Evolutionary conservation across 2,113 vertebrate genomes (phyloP).

Genomic region (Acanthochromis polyacanthus): DNA sequence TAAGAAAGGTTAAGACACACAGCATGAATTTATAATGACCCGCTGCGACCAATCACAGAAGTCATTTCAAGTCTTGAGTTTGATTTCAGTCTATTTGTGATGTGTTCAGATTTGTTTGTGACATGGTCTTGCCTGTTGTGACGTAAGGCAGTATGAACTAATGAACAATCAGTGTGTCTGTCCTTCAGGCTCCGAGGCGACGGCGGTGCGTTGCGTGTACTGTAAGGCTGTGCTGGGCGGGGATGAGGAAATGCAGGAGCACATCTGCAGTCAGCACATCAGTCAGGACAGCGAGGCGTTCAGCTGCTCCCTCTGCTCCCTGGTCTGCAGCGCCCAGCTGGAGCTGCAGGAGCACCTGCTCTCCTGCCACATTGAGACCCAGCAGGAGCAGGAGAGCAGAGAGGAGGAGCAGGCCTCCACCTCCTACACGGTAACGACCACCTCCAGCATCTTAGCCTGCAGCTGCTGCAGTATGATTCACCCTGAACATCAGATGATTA

Average conservation of each 20-base stretch:
- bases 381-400: conserved; percentile 54
- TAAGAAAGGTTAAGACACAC: no score
- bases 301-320: conserved; percentile 84
- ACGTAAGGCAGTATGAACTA: no score
- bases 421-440: conserved; percentile 78
- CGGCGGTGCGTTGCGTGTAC: conserved; percentile 75
- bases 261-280: conserved; percentile 79
- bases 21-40: no score
- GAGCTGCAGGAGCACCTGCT: conserved; percentile 82
- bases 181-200: conserved; percentile 36
- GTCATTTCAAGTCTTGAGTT: no score
- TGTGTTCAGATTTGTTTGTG: no score
- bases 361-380: no score
- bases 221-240: conserved; percentile 79
- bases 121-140: no score
- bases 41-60: no score
- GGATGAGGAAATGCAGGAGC: conserved; percentile 86
- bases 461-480: no score
- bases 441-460: no score
- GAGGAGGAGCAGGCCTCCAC: conserved; percentile 71
- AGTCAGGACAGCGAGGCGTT: conserved; percentile 78
- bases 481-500: no score
- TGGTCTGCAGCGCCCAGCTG: conserved; percentile 82
- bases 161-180: neutral
- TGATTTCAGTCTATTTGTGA: no score